These are phyloP conservation scores for Cotesia congregata DNA, from an alignment of 2,888 invertebrate genomes.

Conservation along the genomic window DNA sequence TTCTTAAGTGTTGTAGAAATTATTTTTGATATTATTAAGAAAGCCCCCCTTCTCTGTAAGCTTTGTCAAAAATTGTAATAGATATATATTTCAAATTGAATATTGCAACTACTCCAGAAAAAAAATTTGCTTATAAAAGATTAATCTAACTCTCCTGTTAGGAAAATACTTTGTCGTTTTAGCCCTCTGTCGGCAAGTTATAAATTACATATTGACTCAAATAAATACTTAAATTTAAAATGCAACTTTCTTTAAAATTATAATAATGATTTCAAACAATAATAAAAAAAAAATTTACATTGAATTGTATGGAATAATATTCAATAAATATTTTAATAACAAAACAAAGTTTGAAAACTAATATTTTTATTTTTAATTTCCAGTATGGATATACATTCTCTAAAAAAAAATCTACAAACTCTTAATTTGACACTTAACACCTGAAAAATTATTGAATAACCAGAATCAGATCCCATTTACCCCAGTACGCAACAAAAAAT, in stretches of 20 bases:
- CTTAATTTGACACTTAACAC: background rate
- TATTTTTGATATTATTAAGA: too few relatives aligned
- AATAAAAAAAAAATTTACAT: background rate
- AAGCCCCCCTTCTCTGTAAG: too few relatives aligned
- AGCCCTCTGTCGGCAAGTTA: background rate
- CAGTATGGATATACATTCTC: background rate
- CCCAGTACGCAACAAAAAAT: slow-evolving; percentile 14
- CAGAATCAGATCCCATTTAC: background rate
- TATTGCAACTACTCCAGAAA: too few relatives aligned
- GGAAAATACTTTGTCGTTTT: background rate
- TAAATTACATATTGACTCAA: background rate
- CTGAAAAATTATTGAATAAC: background rate
- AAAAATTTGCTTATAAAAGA: background rate
- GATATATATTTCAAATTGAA: background rate
- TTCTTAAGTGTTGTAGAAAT: too few relatives aligned
- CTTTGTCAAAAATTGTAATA: background rate
- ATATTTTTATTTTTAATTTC: background rate
- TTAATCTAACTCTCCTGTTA: background rate
- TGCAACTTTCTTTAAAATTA: background rate
- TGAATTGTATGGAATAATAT: background rate
- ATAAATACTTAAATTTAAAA: background rate
- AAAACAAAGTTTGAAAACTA: background rate
- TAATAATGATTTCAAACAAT: background rate
- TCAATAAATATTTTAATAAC: background rate
- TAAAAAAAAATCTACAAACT: background rate